Conservation (phyloP, 2,888 invertebrate species). For the Phyto melanocephala region DNA sequence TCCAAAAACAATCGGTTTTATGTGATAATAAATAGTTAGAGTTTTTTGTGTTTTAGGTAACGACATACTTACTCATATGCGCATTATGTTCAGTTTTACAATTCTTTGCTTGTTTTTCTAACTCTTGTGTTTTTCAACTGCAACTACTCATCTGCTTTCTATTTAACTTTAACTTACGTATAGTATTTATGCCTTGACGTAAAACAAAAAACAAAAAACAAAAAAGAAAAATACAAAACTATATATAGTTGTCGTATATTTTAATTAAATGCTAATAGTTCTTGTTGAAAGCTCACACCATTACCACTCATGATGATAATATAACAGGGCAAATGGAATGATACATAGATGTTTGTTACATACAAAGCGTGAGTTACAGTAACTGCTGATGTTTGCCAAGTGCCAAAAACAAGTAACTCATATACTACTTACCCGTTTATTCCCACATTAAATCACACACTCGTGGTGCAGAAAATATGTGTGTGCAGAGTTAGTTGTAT, state of each 20-base stretch:
- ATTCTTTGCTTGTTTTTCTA: neutral
- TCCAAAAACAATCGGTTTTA: neutral
- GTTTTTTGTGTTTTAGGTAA: too few species aligned
- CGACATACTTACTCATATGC: too few species aligned
- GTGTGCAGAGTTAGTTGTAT: neutral
- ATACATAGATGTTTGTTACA: neutral
- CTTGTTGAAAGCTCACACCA: constrained; percentile 64
- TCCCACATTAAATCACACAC: constrained; percentile 50
- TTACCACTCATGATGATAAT: constrained; percentile 60
- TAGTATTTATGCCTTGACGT: constrained; percentile 8
- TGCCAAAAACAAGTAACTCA: constrained; percentile 58
- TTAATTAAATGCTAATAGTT: constrained; percentile 65
- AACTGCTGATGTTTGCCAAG: constrained; percentile 63
- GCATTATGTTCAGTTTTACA: constrained; percentile 10
- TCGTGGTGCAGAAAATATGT: neutral
- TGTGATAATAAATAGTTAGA: too few species aligned
- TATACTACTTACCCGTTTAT: constrained; percentile 14
- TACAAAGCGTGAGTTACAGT: constrained; percentile 37
- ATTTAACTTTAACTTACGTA: constrained; percentile 10
- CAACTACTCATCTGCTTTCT: constrained; percentile 11
- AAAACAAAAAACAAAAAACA: neutral
- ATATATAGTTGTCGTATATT: constrained; percentile 50
- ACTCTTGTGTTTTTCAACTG: neutral
- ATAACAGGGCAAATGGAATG: constrained; percentile 42
- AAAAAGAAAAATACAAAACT: constrained; percentile 5